These are phyloP conservation scores for Polydrusus cervinus DNA, from an alignment of 2,888 invertebrate genomes.

Conservation along the genomic window DNA sequence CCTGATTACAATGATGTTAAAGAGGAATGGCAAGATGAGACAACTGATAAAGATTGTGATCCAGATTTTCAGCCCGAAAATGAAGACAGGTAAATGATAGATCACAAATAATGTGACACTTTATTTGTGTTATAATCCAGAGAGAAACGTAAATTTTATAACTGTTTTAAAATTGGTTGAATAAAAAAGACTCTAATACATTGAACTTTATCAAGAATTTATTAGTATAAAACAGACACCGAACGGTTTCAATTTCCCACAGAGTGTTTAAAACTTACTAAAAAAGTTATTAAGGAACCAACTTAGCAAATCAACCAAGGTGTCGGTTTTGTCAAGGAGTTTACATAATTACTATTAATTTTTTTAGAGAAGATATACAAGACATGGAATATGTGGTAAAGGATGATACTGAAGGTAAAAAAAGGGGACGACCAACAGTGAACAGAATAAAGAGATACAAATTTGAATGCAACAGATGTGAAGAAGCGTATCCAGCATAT, in stretches of 20 bases:
- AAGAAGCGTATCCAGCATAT: conserved; percentile 26
- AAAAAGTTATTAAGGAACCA: too few species aligned
- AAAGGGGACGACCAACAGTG: neutral
- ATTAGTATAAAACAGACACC: too few species aligned
- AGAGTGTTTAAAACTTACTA: too few species aligned
- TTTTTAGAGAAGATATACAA: conserved; percentile 19
- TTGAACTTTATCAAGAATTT: too few species aligned
- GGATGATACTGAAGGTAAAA: conserved; percentile 17
- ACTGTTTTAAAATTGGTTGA: too few species aligned
- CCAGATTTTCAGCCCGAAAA: conserved; percentile 34
- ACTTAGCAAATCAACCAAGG: too few species aligned
- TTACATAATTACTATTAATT: too few species aligned
- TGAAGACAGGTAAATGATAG: conserved; percentile 2
- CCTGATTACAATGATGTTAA: conserved; percentile 3
- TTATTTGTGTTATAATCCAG: neutral
- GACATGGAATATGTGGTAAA: conserved; percentile 3
- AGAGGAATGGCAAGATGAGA: conserved; percentile 9
- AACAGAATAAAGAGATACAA: neutral
- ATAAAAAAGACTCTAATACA: too few species aligned
- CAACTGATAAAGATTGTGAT: conserved; percentile 17
- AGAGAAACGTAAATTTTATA: too few species aligned
- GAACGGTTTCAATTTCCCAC: too few species aligned
- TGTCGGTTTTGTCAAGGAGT: too few species aligned
- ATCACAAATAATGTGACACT: neutral
- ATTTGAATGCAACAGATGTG: conserved; percentile 38